These are phyloP conservation scores for Cosmopolites sordidus DNA, from an alignment of 2,888 invertebrate genomes.

Conservation along the genomic window DNA sequence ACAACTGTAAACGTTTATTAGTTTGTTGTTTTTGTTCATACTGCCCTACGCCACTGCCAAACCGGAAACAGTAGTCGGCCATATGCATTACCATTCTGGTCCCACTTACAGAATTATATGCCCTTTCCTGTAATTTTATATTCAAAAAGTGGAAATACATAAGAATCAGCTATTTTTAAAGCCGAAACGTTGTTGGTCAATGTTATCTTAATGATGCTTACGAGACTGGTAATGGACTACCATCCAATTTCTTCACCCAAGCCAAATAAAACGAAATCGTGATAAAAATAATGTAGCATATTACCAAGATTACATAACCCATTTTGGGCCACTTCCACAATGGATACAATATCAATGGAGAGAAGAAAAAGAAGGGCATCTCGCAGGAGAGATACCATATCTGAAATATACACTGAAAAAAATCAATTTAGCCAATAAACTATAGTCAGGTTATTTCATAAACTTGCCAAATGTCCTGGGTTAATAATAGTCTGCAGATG, in stretches of 20 bases:
- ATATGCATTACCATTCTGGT: too few species aligned
- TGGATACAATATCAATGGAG: constrained; percentile 48
- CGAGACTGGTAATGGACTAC: constrained; percentile 42
- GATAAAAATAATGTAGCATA: constrained; percentile 39
- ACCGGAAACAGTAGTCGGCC: too few species aligned
- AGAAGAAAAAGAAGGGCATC: constrained; percentile 46
- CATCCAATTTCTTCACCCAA: constrained; percentile 41
- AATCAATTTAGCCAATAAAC: neutral
- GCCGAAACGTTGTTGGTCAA: too few species aligned
- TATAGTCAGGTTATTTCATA: too few species aligned
- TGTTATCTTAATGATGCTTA: constrained; percentile 45
- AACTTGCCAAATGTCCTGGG: constrained; percentile 33
- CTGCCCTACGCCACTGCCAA: too few species aligned
- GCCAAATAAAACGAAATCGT: constrained; percentile 42
- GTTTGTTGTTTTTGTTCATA: too few species aligned
- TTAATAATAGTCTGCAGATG: constrained; percentile 44
- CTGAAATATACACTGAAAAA: constrained; percentile 40
- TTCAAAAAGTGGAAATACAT: too few species aligned
- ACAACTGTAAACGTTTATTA: too few species aligned
- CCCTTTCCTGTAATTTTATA: too few species aligned
- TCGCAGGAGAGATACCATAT: constrained; percentile 51
- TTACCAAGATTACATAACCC: constrained; percentile 38
- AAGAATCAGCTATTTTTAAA: too few species aligned
- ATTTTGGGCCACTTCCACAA: constrained; percentile 44
- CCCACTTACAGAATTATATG: too few species aligned